These are phyloP conservation scores for Pteropus rufus DNA, from an alignment of 2,797 vertebrate species.

Conservation along the genomic window DNA sequence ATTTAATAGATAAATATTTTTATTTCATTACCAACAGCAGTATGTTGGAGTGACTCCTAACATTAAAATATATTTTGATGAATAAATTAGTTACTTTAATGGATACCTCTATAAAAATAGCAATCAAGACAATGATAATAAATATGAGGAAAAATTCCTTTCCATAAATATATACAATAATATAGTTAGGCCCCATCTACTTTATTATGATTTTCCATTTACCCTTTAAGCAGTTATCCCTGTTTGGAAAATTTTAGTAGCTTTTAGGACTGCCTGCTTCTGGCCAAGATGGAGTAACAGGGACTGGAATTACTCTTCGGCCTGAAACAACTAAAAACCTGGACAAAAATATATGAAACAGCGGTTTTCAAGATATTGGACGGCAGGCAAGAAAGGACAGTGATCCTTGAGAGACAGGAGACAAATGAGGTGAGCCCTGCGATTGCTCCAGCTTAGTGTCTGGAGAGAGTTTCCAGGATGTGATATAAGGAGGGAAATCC, in stretches of 20 bases:
- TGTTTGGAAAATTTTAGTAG: constrained; percentile 37
- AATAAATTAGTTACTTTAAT: constrained; percentile 23
- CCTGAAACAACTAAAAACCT: constrained; percentile 22
- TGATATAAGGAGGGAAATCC: neutral
- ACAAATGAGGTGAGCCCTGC: neutral
- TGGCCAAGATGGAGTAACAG: neutral
- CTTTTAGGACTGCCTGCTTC: constrained; percentile 18
- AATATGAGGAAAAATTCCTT: neutral
- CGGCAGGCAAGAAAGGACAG: neutral
- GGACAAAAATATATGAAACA: constrained; percentile 8
- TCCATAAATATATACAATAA: neutral
- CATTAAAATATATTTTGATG: constrained; percentile 5
- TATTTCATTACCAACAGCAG: neutral
- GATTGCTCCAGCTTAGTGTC: neutral
- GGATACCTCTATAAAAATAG: neutral
- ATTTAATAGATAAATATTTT: neutral
- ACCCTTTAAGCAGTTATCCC: neutral
- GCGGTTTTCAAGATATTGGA: neutral
- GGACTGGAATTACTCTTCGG: neutral
- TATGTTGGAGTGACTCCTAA: neutral
- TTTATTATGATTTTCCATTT: constrained; percentile 49
- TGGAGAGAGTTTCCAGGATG: neutral
- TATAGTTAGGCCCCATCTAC: neutral
- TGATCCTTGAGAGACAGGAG: neutral
- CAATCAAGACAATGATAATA: neutral